Evolutionary conservation across 2,797 vertebrate genomes (phyloP).

Genomic region (Echeneis naucrates): DNA sequence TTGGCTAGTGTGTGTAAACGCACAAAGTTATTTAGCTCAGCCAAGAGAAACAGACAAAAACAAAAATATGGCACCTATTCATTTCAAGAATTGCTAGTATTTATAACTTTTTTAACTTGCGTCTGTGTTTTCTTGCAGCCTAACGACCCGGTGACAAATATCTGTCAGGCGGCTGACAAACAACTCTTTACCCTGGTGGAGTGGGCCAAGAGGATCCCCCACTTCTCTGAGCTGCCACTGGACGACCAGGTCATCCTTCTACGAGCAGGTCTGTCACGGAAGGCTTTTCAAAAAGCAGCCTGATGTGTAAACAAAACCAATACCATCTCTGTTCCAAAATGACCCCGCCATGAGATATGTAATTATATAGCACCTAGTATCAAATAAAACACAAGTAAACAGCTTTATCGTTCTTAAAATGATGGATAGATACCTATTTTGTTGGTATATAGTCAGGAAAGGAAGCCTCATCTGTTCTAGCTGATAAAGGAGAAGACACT

Average conservation of each 20-base stretch:
- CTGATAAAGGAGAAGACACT: background rate
- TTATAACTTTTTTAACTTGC: slow-evolving; percentile 12
- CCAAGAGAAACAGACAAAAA: slow-evolving; percentile 32
- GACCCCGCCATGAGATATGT: too few relatives aligned
- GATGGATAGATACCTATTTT: background rate
- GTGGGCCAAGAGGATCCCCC: slow-evolving; percentile 97
- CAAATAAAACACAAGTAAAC: background rate
- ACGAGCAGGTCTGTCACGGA: slow-evolving; percentile 88
- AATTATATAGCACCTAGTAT: background rate
- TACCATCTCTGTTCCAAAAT: background rate
- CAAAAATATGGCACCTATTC: slow-evolving; percentile 22
- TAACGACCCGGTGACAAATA: slow-evolving; percentile 96
- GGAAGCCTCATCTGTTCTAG: background rate
- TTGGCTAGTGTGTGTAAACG: slow-evolving; percentile 28
- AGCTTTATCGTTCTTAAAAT: background rate
- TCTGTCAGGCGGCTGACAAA: slow-evolving; percentile 97
- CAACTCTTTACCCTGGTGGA: slow-evolving; percentile 97
- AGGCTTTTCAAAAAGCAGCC: too few relatives aligned
- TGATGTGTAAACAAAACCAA: background rate
- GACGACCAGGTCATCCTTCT: slow-evolving; percentile 98
- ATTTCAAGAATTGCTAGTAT: slow-evolving; percentile 11
- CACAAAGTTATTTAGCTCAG: slow-evolving; percentile 21
- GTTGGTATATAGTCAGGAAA: background rate
- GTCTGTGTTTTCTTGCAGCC: slow-evolving; percentile 81
- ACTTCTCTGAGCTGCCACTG: slow-evolving; percentile 94